A percentile compares a stretch with the other conserved stretches of the same genome.
Evolutionary conservation across 2,888 invertebrate genomes (phyloP).

Genomic region (Theristus sp.): DNA sequence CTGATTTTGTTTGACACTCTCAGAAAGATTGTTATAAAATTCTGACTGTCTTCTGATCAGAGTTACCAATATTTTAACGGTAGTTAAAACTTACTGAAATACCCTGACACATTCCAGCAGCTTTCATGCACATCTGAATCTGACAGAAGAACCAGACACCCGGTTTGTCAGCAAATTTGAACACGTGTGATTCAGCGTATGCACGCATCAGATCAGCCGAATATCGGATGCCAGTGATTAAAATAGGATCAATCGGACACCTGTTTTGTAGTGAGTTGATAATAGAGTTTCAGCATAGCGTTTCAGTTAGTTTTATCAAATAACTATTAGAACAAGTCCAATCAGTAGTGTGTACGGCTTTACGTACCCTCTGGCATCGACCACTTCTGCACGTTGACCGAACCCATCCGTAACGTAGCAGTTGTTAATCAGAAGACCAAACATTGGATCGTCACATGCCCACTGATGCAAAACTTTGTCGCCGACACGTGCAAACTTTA

Average conservation of each 20-base stretch:
- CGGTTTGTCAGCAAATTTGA: conserved; percentile 29
- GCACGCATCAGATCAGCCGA: conserved; percentile 24
- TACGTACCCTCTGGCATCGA: conserved; percentile 18
- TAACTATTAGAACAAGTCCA: not conserved
- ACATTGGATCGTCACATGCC: conserved; percentile 29
- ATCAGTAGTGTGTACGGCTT: not conserved
- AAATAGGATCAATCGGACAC: conserved; percentile 24
- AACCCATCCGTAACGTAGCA: conserved; percentile 30
- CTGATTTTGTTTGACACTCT: not conserved
- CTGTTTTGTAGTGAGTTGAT: not conserved
- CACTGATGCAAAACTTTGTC: conserved; percentile 27
- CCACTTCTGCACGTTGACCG: conserved; percentile 22
- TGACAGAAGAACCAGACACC: conserved; percentile 30
- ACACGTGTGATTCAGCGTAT: conserved; percentile 27
- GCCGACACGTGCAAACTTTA: conserved; percentile 26
- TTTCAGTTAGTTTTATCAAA: not conserved
- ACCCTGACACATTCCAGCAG: conserved; percentile 23
- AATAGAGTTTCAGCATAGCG: not conserved
- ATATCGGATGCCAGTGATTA: conserved; percentile 28
- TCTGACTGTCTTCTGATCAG: not conserved
- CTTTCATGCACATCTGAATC: conserved; percentile 30
- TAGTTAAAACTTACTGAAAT: conserved; percentile 16
- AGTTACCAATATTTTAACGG: not conserved
- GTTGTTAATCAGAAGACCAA: conserved; percentile 27
- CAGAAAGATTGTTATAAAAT: not conserved